phyloP scores from a whole-genome alignment of 2,113 vertebrate genomes.

The Siniperca knerii region DNA sequence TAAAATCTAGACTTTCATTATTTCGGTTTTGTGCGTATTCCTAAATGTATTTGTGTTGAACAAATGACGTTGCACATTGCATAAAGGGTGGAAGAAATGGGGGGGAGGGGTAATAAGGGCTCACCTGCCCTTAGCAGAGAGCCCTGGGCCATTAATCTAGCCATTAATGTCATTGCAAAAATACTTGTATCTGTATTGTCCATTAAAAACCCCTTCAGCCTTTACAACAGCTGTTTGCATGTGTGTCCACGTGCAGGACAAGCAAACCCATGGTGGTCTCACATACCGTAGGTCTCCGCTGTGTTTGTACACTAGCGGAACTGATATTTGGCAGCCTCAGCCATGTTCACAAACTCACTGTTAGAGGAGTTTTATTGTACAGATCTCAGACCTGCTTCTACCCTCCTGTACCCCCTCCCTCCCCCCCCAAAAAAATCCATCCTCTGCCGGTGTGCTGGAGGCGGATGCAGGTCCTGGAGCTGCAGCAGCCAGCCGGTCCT shows the following conservation, averaged over 20 bases:
- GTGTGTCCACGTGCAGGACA: conserved; percentile 6
- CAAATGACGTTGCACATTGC: not conserved
- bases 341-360: conserved; percentile 20
- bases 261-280: conserved; percentile 15
- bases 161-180: too few species aligned
- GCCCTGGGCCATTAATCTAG: too few species aligned
- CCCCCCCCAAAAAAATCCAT: conserved; percentile 10
- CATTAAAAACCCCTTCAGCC: conserved; percentile 12
- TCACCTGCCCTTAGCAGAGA: too few species aligned
- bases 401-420: not conserved
- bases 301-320: conserved; percentile 37
- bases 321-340: conserved; percentile 34
- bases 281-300: conserved; percentile 38
- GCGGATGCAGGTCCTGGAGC: conserved; percentile 44
- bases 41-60: not conserved
- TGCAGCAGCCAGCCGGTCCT: conserved; percentile 44
- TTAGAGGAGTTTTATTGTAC: conserved; percentile 16
- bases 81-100: not conserved
- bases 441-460: conserved; percentile 32
- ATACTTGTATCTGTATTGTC: not conserved
- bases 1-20: not conserved
- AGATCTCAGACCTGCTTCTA: conserved; percentile 22
- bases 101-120: not conserved
- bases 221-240: not conserved
- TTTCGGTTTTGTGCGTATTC: not conserved